phyloP scores from a whole-genome alignment of 2,888 invertebrate species.

The Conus canariensis region DNA sequence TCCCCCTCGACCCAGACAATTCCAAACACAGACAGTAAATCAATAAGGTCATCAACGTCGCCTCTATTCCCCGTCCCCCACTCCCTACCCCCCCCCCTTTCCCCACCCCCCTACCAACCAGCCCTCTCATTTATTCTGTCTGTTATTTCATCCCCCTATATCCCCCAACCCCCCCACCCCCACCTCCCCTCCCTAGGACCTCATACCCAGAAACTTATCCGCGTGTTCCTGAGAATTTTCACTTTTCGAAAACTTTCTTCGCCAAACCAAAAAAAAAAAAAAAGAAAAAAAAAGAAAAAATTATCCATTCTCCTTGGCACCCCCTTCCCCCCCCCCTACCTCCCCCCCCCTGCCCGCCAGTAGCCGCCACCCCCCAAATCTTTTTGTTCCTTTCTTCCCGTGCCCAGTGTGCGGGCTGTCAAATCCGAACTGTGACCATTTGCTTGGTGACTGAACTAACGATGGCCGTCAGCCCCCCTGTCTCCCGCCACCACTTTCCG shows the following conservation, averaged over 20 bases:
- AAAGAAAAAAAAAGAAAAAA: too few relatives aligned
- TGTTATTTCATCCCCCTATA: neutral
- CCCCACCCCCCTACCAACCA: neutral
- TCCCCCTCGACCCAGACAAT: neutral
- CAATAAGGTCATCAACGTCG: neutral
- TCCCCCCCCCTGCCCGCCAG: neutral
- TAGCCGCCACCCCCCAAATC: neutral
- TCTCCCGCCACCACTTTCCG: conserved; percentile 18
- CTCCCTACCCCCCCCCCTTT: neutral
- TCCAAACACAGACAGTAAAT: neutral
- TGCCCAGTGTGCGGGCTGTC: neutral
- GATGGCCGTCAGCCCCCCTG: neutral
- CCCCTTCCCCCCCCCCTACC: neutral
- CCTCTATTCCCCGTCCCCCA: neutral
- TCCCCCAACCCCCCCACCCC: neutral
- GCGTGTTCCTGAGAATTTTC: neutral
- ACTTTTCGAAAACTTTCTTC: neutral
- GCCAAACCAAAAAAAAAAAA: too few relatives aligned
- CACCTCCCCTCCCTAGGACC: neutral
- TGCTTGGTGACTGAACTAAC: neutral
- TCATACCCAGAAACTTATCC: too few relatives aligned
- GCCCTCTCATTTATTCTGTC: neutral
- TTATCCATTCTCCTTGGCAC: neutral
- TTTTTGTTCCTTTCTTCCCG: neutral
- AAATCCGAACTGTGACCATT: conserved; percentile 20